These are phyloP conservation scores for Ceratoteleas bidentatus DNA, from an alignment of 1,140 invertebrate genomes.

Conservation along the genomic window DNA sequence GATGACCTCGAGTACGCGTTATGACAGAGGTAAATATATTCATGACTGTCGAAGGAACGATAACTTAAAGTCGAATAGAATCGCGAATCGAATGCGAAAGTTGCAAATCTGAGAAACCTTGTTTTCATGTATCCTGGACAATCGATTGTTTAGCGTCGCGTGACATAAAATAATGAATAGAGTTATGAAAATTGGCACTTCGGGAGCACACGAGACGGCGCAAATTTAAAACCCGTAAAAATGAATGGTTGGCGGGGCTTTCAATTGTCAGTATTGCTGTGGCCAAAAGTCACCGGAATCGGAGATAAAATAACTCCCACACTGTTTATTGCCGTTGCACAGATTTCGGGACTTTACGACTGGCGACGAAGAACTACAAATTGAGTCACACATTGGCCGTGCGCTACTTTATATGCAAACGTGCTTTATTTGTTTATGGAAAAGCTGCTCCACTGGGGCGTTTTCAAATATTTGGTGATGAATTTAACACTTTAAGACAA, in stretches of 20 bases:
- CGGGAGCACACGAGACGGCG: conserved; percentile 43
- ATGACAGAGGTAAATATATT: too few relatives aligned
- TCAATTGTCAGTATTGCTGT: conserved; percentile 55
- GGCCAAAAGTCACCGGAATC: conserved; percentile 58
- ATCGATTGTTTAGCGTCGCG: conserved; percentile 51
- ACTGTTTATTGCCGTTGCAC: conserved; percentile 51
- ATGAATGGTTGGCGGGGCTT: conserved; percentile 33
- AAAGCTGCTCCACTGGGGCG: conserved; percentile 14
- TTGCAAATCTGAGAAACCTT: conserved; percentile 34
- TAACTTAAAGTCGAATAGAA: conserved; percentile 23
- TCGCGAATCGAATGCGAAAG: conserved; percentile 35
- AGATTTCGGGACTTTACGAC: conserved; percentile 58
- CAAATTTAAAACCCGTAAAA: conserved; percentile 61
- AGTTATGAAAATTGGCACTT: conserved; percentile 55
- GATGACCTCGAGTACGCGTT: too few relatives aligned
- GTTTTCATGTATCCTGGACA: conserved; percentile 45
- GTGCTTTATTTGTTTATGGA: conserved; percentile 53
- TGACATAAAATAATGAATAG: conserved; percentile 54
- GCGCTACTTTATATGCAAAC: conserved; percentile 54
- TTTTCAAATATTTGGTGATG: conserved; percentile 40
- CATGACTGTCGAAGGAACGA: too few relatives aligned
- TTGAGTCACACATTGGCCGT: conserved; percentile 58
- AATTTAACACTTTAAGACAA: conserved; percentile 36
- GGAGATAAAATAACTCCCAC: conserved; percentile 48
- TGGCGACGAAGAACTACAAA: conserved; percentile 58